Evolutionary conservation across 2,888 invertebrate genomes (phyloP), one percentile per base, ranked within the genome.

Genomic region (Nymphalis urticae): DNA sequence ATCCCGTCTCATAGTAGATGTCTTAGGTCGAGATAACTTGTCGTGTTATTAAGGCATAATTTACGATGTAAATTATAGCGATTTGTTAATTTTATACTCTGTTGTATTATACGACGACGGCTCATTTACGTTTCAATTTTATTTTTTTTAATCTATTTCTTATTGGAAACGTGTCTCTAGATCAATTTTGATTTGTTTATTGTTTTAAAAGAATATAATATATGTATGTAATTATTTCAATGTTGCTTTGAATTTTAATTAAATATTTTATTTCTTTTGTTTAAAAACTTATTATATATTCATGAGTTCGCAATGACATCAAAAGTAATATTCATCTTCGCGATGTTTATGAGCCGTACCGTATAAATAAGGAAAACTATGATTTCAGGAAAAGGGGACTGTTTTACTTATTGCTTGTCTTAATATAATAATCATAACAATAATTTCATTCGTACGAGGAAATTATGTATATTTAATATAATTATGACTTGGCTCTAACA

Each of bases 71-170:
- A 90, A 89, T 90, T 83, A 88, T 88, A 82, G 82, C 86, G 85
- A 89, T 92, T 91, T 90, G 90, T 89, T 90, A 90, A 90, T 90
- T 88, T 87, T 85, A 86, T 83, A 86, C 84, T 82, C 79, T 79
- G 82, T 78, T 75, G 80, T 82, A 80, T 84, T 84, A 82, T 80
- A 77, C 75, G 82, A 73, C 80, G 82, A 82, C 81, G 82, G 79
- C 73, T 78, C 79, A 79, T 82, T 86, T 82, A 80, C 77, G 75
- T 61, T 77, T 72, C 47, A 27, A 62, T 60, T 66, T 68, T 63
- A 21, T 63, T 59, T 58, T 58, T 64, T 56, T 48, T 51, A 50
- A 63, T 63, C 63, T 58, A 63, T 58, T 58, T 58, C 36, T 58
- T 42, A 58, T 58, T 58, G 36, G 42, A 32, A 58, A 42, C 13